Percentiles rank a stretch among this genome's conserved stretches.
Conservation (phyloP, 2,797 vertebrate species). For the Simalia tracyae region DNA sequence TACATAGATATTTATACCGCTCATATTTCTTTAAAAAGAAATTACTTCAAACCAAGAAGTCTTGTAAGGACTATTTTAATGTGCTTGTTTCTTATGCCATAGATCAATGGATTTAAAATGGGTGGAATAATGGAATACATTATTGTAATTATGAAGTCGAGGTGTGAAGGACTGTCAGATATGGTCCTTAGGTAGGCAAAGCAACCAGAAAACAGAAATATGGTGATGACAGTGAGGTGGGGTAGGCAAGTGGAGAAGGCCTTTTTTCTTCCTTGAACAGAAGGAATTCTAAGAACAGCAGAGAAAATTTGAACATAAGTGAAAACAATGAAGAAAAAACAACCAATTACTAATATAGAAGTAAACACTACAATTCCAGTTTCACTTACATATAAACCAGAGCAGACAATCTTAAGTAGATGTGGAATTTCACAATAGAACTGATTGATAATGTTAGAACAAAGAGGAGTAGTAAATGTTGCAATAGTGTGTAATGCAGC, state of each 20-base stretch:
- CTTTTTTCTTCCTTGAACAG: neutral
- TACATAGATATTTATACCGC: neutral
- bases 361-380: neutral
- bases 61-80: neutral
- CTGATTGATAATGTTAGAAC: neutral
- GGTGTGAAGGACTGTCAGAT: neutral
- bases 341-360: neutral
- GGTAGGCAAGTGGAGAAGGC: neutral
- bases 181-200: neutral
- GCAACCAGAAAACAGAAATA: neutral
- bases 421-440: neutral
- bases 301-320: neutral
- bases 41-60: neutral
- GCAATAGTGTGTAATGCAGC: neutral
- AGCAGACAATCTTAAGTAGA: neutral
- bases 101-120: neutral
- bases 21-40: neutral
- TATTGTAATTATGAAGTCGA: neutral
- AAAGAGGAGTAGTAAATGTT: neutral
- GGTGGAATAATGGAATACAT: neutral
- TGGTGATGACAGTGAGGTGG: neutral
- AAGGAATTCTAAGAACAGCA: neutral
- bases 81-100: neutral
- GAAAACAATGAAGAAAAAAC: neutral
- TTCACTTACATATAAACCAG: neutral